These are phyloP conservation scores for Catonia carolina DNA, from an alignment of 2,888 invertebrate species.

Conservation along the genomic window DNA sequence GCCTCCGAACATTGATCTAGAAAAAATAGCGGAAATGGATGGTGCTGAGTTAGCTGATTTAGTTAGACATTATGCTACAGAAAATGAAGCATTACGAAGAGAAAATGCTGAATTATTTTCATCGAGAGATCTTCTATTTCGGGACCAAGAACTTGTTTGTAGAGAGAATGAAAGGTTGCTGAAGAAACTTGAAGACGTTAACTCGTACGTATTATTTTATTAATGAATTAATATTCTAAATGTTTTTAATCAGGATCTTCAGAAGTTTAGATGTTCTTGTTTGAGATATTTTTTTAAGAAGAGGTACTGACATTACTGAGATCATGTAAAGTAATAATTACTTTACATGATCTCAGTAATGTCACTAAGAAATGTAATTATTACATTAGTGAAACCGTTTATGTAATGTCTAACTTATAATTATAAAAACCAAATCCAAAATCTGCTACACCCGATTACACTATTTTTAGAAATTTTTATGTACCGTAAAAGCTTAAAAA, in stretches of 20 bases:
- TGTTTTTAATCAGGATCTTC: too few species aligned
- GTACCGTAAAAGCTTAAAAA: too few species aligned
- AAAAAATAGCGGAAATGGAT: constrained; percentile 66
- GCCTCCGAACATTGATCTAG: constrained; percentile 60
- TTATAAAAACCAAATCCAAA: too few species aligned
- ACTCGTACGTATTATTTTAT: constrained; percentile 57
- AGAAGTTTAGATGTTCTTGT: background rate
- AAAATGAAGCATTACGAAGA: constrained; percentile 67
- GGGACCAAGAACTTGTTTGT: constrained; percentile 86
- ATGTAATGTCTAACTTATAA: too few species aligned
- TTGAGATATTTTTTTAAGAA: background rate
- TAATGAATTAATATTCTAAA: too few species aligned
- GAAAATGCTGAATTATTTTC: constrained; percentile 82
- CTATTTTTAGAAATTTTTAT: too few species aligned
- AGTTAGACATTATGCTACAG: constrained; percentile 76
- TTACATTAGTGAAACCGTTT: too few species aligned
- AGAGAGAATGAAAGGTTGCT: constrained; percentile 83
- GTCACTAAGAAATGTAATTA: too few species aligned
- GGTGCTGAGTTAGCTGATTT: constrained; percentile 75
- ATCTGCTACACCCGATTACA: too few species aligned
- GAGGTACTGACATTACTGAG: background rate
- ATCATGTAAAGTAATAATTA: too few species aligned
- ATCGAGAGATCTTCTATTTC: constrained; percentile 67
- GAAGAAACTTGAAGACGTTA: constrained; percentile 82
- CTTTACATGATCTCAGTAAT: too few species aligned